phyloP scores from a whole-genome alignment of 2,888 invertebrate genomes.

The Spicauda simplicius region DNA sequence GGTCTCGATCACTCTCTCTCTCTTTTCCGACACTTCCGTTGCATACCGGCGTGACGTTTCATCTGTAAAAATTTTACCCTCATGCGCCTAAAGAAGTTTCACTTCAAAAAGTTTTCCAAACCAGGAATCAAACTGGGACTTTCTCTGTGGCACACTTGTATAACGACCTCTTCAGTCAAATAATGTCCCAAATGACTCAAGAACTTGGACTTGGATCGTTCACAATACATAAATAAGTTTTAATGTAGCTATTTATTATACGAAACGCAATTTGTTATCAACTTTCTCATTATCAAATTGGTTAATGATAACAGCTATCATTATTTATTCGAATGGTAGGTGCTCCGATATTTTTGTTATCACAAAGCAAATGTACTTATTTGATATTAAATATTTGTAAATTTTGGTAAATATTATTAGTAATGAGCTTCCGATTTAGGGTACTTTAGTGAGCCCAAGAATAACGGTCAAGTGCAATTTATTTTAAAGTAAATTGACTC shows the following conservation, averaged over 20 bases:
- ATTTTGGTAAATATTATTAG: not conserved
- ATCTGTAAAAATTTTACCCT: too few relatives aligned
- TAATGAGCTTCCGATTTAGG: not conserved
- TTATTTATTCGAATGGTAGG: conserved; percentile 14
- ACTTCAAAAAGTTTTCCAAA: too few relatives aligned
- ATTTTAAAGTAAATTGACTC: too few relatives aligned
- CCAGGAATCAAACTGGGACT: too few relatives aligned
- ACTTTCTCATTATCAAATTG: conserved; percentile 35
- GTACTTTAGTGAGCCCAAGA: too few relatives aligned
- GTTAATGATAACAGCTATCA: conserved; percentile 27
- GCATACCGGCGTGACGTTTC: too few relatives aligned
- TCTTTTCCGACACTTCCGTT: too few relatives aligned
- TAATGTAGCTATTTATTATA: conserved; percentile 13
- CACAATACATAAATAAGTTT: conserved; percentile 15
- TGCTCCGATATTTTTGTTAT: not conserved
- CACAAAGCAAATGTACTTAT: conserved; percentile 2
- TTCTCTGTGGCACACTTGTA: too few relatives aligned
- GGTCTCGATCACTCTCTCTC: too few relatives aligned
- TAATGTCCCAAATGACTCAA: not conserved
- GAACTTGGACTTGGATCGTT: not conserved
- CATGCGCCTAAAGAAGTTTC: too few relatives aligned
- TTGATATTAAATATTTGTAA: not conserved
- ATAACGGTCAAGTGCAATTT: too few relatives aligned
- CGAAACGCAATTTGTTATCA: conserved; percentile 19
- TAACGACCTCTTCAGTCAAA: too few relatives aligned